Percentiles rank a stretch among this genome's conserved stretches.
phyloP scores from a whole-genome alignment of 2,797 vertebrate genomes.

The Phataginus tetradactyla region DNA sequence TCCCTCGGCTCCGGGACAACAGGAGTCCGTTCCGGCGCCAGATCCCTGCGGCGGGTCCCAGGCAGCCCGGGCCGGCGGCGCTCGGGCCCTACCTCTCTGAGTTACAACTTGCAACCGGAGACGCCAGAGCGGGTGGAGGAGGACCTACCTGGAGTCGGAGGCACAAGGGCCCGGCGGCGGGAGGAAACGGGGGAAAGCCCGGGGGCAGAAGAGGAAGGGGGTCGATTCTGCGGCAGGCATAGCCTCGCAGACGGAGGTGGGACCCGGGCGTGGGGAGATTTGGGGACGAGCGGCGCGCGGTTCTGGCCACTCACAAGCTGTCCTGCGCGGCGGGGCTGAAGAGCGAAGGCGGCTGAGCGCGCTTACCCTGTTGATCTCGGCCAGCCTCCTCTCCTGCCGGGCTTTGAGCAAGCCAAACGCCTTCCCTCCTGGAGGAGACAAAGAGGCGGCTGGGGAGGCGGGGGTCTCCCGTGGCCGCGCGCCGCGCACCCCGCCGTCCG shows the following conservation, averaged over 20 bases:
- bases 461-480: background rate
- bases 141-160: slow-evolving; percentile 52
- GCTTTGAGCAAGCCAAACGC: slow-evolving; percentile 92
- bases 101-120: slow-evolving; percentile 72
- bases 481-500: background rate
- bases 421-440: slow-evolving; percentile 91
- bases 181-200: background rate
- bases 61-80: background rate
- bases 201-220: background rate
- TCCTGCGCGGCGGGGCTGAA: no score
- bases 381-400: slow-evolving; percentile 90
- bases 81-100: slow-evolving; percentile 46
- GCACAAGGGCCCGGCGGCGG: background rate
- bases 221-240: no score
- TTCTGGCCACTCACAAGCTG: background rate
- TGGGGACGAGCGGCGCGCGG: background rate
- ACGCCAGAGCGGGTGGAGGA: background rate
- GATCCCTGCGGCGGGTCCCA: background rate
- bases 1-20: background rate
- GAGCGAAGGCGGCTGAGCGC: background rate
- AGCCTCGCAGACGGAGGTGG: background rate
- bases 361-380: slow-evolving; percentile 93
- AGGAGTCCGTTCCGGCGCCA: slow-evolving; percentile 2
- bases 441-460: slow-evolving; percentile 61
- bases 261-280: background rate